Conservation (phyloP, 2,797 vertebrate species). For the Sparus aurata region DNA sequence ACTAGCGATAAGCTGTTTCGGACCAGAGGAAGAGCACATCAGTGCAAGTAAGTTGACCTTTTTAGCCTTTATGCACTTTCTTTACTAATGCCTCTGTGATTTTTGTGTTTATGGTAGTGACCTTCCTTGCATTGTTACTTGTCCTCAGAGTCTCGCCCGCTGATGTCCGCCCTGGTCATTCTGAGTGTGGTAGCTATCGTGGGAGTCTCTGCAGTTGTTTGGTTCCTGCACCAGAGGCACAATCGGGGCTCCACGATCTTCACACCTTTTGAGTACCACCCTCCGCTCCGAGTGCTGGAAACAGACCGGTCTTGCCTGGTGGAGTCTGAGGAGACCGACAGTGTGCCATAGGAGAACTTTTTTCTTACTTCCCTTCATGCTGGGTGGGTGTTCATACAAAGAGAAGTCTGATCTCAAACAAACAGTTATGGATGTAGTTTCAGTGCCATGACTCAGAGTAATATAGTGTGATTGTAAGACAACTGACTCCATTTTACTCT, state of each 20-base stretch:
- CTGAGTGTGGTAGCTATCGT: constrained; percentile 86
- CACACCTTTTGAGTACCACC: constrained; percentile 85
- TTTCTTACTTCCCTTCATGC: background rate
- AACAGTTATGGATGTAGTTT: constrained; percentile 22
- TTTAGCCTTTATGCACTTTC: constrained; percentile 23
- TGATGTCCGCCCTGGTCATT: constrained; percentile 85
- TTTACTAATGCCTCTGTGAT: constrained; percentile 38
- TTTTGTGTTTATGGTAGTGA: constrained; percentile 28
- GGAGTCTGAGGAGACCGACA: constrained; percentile 88
- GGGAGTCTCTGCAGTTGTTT: constrained; percentile 84
- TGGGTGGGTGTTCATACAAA: constrained; percentile 31
- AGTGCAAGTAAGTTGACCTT: constrained; percentile 75
- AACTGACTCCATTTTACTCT: constrained; percentile 17
- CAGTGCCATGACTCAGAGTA: constrained; percentile 21
- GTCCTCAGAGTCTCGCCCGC: constrained; percentile 71
- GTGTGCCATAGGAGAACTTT: constrained; percentile 67
- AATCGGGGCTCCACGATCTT: constrained; percentile 74
- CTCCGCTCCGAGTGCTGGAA: constrained; percentile 82
- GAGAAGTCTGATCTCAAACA: constrained; percentile 16
- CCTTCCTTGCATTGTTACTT: constrained; percentile 66
- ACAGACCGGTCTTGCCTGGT: constrained; percentile 87
- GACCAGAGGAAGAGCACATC: constrained; percentile 64
- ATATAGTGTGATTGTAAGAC: constrained; percentile 25
- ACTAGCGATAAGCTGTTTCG: background rate
- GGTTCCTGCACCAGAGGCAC: constrained; percentile 87